Conservation (phyloP, 2,797 vertebrate genomes). For the Esox lucius region DNA sequence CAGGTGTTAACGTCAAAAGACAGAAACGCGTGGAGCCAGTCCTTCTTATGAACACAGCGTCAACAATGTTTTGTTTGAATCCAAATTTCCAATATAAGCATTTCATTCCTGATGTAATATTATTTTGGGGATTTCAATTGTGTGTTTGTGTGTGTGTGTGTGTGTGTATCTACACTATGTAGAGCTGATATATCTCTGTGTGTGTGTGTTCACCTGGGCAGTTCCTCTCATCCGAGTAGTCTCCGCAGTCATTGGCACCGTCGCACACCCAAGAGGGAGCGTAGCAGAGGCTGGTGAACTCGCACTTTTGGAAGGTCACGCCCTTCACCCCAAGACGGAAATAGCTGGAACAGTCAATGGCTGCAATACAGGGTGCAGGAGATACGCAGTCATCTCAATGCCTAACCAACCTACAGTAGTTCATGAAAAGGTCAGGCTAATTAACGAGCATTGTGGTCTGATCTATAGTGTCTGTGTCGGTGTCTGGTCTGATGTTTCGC, state of each 20-base stretch:
- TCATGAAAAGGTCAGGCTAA: neutral
- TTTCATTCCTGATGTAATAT: neutral
- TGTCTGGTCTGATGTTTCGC: too few species aligned
- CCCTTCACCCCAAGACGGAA: conserved; percentile 93
- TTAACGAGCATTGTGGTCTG: too few species aligned
- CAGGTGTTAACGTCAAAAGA: too few species aligned
- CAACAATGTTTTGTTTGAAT: too few species aligned
- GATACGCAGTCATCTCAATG: neutral
- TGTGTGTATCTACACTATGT: neutral
- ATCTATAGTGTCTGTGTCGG: too few species aligned
- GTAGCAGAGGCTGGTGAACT: conserved; percentile 91
- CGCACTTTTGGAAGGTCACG: conserved; percentile 86
- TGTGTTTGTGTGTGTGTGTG: neutral
- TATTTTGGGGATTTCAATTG: neutral
- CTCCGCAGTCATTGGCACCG: conserved; percentile 93
- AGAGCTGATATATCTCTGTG: too few species aligned
- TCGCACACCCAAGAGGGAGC: conserved; percentile 91
- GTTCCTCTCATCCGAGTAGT: conserved; percentile 92
- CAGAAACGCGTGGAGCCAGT: too few species aligned
- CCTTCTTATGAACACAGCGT: too few species aligned
- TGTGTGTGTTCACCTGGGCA: conserved; percentile 82
- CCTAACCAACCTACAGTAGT: neutral
- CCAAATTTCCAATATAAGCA: too few species aligned
- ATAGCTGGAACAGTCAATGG: conserved; percentile 92
- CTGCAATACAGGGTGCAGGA: conserved; percentile 56